Evolutionary conservation across 2,113 vertebrate genomes (phyloP).

Genomic region (Leucopternis melanops): DNA sequence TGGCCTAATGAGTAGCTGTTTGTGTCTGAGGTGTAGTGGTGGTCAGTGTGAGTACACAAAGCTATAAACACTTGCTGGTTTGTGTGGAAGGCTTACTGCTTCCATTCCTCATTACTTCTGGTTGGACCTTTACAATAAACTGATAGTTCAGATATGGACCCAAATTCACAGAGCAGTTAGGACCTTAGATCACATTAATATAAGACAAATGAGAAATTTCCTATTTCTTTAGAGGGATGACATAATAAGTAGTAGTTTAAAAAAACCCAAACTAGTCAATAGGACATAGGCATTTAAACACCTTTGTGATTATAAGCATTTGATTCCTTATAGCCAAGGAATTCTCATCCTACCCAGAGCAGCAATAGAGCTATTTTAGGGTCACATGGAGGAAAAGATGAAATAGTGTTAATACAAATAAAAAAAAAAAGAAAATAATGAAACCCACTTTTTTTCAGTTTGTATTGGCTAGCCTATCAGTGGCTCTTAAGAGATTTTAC

Average conservation of each 20-base stretch:
- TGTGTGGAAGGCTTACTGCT: background rate
- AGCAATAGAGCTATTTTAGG: background rate
- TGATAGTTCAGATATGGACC: background rate
- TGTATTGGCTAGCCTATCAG: background rate
- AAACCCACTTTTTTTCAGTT: background rate
- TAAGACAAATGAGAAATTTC: background rate
- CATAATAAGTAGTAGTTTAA: background rate
- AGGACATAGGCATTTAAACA: background rate
- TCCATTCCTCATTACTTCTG: background rate
- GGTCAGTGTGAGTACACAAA: background rate
- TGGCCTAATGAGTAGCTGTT: background rate
- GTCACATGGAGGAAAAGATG: background rate
- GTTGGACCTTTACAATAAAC: background rate
- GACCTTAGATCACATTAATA: background rate
- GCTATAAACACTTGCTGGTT: background rate
- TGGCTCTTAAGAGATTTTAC: background rate
- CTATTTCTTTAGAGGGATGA: background rate
- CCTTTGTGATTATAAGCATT: background rate
- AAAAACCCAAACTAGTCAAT: background rate
- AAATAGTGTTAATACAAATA: background rate
- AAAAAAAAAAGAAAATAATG: background rate
- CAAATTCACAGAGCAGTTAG: background rate
- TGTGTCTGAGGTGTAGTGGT: background rate
- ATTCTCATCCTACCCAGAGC: background rate
- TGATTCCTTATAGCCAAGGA: background rate